These are phyloP conservation scores for Eupithecia dodoneata DNA, from an alignment of 2,888 invertebrate genomes.

Conservation along the genomic window DNA sequence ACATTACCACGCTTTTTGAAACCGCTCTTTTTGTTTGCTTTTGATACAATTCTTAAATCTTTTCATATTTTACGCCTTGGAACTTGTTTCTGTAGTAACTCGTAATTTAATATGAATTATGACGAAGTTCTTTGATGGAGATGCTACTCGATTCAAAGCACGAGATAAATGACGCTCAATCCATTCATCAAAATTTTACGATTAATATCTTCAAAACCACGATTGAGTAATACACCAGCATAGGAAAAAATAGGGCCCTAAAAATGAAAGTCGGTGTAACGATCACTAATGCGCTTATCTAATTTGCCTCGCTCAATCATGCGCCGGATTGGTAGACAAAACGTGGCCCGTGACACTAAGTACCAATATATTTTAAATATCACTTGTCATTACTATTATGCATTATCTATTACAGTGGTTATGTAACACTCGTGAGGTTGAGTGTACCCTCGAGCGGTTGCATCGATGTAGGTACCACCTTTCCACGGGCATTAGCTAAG, in stretches of 20 bases:
- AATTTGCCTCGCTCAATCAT: constrained; percentile 78
- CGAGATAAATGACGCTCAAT: constrained; percentile 26
- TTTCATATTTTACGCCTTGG: constrained; percentile 1
- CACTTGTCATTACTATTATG: constrained; percentile 78
- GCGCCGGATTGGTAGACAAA: constrained; percentile 56
- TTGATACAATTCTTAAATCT: constrained; percentile 10
- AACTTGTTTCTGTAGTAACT: constrained; percentile 10
- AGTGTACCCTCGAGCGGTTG: constrained; percentile 68
- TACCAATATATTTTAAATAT: constrained; percentile 77
- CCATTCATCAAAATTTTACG: constrained; percentile 39
- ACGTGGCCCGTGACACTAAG: constrained; percentile 60
- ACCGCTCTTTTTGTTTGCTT: constrained; percentile 43
- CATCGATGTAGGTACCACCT: constrained; percentile 45
- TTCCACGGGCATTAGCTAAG: constrained; percentile 20
- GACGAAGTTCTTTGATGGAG: constrained; percentile 22
- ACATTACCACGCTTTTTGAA: constrained; percentile 57
- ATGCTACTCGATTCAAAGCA: constrained; percentile 15
- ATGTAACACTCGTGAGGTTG: constrained; percentile 69
- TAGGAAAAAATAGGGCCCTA: constrained; percentile 56
- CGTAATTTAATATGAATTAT: constrained; percentile 14
- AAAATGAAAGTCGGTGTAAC: constrained; percentile 73
- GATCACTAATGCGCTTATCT: constrained; percentile 70
- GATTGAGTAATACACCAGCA: constrained; percentile 41
- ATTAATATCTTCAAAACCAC: constrained; percentile 42
- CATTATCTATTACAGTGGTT: constrained; percentile 76